These are phyloP conservation scores for Drosophila gunungcola DNA, from an alignment of 1,140 invertebrate genomes.

Conservation along the genomic window DNA sequence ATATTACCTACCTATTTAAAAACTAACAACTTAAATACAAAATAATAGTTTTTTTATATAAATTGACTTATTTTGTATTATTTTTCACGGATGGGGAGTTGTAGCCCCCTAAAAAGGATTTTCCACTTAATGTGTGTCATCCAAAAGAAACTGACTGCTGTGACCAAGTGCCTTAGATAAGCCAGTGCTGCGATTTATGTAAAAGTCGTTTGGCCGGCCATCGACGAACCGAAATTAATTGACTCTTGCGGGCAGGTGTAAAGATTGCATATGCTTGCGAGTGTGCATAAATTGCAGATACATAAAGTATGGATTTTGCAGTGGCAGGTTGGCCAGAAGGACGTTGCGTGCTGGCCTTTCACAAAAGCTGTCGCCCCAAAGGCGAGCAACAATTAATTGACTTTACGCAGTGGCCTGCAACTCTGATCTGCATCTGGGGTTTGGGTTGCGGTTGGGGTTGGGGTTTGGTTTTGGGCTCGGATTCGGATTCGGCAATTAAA, in stretches of 20 bases:
- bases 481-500: slow-evolving; percentile 47
- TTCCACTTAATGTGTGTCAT: slow-evolving; percentile 24
- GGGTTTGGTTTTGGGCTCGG: slow-evolving; percentile 3
- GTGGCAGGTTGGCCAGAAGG: slow-evolving; percentile 58
- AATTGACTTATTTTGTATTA: not conserved
- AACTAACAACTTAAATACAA: no score
- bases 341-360: slow-evolving; percentile 70
- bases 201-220: slow-evolving; percentile 46
- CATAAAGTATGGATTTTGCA: not conserved
- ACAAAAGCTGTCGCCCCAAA: slow-evolving; percentile 76
- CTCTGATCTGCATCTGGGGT: slow-evolving; percentile 49
- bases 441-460: no score
- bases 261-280: slow-evolving; percentile 68
- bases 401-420: slow-evolving; percentile 59
- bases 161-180: slow-evolving; percentile 61
- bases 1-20: no score
- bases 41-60: not conserved
- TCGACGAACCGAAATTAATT: slow-evolving; percentile 63
- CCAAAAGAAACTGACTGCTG: slow-evolving; percentile 18
- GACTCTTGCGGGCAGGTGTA: slow-evolving; percentile 74
- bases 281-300: slow-evolving; percentile 56
- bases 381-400: slow-evolving; percentile 80
- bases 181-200: slow-evolving; percentile 37
- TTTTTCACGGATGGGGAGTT: not conserved
- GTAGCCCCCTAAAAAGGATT: not conserved